Evolutionary conservation across 2,113 vertebrate genomes (phyloP), one percentile per base, ranked within the genome.

Genomic region (Falcunculus frontatus): DNA sequence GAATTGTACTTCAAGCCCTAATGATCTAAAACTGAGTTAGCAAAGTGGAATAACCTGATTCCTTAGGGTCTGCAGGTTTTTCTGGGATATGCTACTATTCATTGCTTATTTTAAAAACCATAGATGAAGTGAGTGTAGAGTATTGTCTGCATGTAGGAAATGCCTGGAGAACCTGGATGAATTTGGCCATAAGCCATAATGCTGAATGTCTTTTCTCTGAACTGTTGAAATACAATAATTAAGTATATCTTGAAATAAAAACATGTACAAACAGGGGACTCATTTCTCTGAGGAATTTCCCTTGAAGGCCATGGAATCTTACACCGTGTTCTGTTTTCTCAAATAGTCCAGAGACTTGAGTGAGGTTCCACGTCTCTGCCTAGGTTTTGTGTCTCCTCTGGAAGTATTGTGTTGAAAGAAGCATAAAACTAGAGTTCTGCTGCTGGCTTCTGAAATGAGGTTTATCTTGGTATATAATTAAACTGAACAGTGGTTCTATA

Each of bases 111-210:
- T 79, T 42, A 33, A 67, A 81, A 78, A 33, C 0, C 7, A 37
- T 35, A 68, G 42, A 6, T 89, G 15, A 52, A 52, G 7, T 20
- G 17, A 74, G 25, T 10, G 13, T 67, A 63, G 56, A 70, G 23
- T 59, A 33, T 35, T 69, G 21, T 63, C 47, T 70, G 39, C 22
- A 11, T 7, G 1, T 11, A 68, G 56, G 74, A 67, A 47, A 55
- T 39, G 21, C 17, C 47, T 13, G 13, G 62, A 55, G 56, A 60
- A 44, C 22, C 30, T 9, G 18, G 19, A 21, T 75, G 39, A 52
- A 68, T 62, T 57, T 70, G 5, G 2, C 33, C 2, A 0, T 65
- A 53, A 73, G 39, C 35, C 25, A 0, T 62, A n/a, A 47, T 8
- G 20, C 41, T 50, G 13, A 44, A 22, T 26, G n/a, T 35, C 32